phyloP scores from a whole-genome alignment of 2,888 invertebrate species.

The Dryococelus australis region DNA sequence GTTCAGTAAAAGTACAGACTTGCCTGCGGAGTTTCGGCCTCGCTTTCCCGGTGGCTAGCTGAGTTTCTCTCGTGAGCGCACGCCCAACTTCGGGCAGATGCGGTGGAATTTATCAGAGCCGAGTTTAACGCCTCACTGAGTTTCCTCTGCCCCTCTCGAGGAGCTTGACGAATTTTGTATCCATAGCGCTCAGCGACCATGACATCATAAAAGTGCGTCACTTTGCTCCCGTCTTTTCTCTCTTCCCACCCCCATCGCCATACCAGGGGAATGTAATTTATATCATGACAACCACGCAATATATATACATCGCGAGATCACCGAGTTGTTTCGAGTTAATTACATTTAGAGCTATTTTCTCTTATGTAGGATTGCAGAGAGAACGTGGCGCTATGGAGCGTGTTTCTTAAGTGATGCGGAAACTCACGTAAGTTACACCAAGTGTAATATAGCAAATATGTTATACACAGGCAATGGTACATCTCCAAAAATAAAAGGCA shows the following conservation, averaged over 20 bases:
- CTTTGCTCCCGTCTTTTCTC: background rate
- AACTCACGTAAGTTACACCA: too few relatives aligned
- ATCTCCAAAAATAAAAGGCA: too few relatives aligned
- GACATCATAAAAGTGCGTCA: background rate
- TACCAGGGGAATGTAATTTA: too few relatives aligned
- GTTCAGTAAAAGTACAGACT: background rate
- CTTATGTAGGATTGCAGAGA: too few relatives aligned
- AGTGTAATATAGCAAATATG: too few relatives aligned
- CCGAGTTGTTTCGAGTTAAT: too few relatives aligned
- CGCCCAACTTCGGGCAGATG: background rate
- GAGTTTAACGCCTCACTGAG: background rate
- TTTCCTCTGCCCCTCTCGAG: background rate
- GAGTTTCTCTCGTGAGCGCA: background rate
- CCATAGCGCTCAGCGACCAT: background rate
- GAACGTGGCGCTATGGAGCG: too few relatives aligned
- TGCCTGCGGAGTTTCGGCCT: background rate
- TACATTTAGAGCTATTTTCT: too few relatives aligned
- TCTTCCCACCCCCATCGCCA: background rate
- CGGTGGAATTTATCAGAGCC: background rate
- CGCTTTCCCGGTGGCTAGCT: background rate
- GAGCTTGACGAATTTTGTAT: background rate
- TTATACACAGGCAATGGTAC: too few relatives aligned
- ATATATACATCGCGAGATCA: too few relatives aligned
- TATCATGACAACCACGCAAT: too few relatives aligned
- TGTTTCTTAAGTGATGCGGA: too few relatives aligned